Base-by-base conservation (phyloP, 2,888 invertebrate species). In the Dynastes maya region DNA sequence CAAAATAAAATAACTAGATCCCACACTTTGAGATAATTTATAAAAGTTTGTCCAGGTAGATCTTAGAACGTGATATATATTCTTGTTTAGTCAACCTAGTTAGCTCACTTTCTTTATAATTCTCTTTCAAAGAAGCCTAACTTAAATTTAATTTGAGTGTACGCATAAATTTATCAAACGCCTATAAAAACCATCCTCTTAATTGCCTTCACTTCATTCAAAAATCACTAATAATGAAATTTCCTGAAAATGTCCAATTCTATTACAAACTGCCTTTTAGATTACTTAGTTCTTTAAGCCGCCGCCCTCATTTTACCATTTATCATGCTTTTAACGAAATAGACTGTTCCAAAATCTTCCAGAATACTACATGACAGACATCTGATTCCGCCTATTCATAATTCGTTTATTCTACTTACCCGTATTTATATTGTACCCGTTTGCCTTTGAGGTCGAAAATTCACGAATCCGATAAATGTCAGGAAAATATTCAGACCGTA, bases 381-480 rank as follows among this genome's bases (percentile, higher is more conserved):
- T 55, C 37, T 37, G 58, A 16, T 55, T 27, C 37, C 27, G 40
- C 58, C 40, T 72, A 16, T 58, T 37, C 72, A 16, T 72, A 40
- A 55, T 32, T 58, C 22, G 37, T 5, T 58, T 29, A 37, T 72
- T 58, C 72, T 40, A 72, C 32, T 58, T 58, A 27, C 16, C 32
- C 72, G 16, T 40, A 72, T 72, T 72, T 72, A 58, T 58, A 72
- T 58, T 72, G 37, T 40, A 58, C 55, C 58, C 40, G 40, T 37
- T 72, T 16, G 72, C 72, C 58, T 72, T 40, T 51, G 58, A 55
- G 72, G 72, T 58, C 16, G 37, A 72, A 55, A 55, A 72, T 58
- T 72, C 72, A n/a, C 37, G 37, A 72, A 72, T 72, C 72, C 72
- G 72, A 72, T 72, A 72, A 72, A 72, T 61, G 72, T 58, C 72